phyloP scores from a whole-genome alignment of 2,113 vertebrate genomes.

The Podarcis raffonei region DNA sequence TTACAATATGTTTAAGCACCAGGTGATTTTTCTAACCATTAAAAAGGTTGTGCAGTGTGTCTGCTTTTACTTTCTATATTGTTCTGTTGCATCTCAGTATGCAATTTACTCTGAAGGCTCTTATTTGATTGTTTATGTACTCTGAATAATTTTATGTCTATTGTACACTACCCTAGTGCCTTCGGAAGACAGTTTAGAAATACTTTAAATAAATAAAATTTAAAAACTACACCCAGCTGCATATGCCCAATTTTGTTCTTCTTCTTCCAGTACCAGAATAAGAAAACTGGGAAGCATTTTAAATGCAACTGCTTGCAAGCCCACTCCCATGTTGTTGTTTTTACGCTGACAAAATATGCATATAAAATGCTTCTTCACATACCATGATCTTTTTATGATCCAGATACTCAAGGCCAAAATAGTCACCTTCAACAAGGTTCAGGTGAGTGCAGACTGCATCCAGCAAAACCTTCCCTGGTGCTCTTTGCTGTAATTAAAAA shows the following conservation, averaged over 20 bases:
- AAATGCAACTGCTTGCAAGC: not conserved
- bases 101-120: too few species aligned
- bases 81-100: too few species aligned
- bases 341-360: slow-evolving; percentile 6
- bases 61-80: too few species aligned
- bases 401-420: slow-evolving; percentile 95
- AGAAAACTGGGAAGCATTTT: not conserved
- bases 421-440: slow-evolving; percentile 97
- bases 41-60: too few species aligned
- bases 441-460: slow-evolving; percentile 93
- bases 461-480: slow-evolving; percentile 90
- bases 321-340: not conserved
- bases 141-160: not conserved
- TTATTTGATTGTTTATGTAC: too few species aligned
- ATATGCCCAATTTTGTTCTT: not conserved
- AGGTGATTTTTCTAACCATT: too few species aligned
- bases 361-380: slow-evolving; percentile 55
- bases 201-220: too few species aligned
- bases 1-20: too few species aligned
- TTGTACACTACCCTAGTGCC: not conserved
- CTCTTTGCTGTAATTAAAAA: slow-evolving; percentile 86
- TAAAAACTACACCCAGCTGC: not conserved
- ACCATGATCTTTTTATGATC: slow-evolving; percentile 95
- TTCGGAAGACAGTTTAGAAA: not conserved
- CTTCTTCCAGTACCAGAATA: not conserved